phyloP scores from a whole-genome alignment of 2,113 vertebrate species.

The Motacilla alba region DNA sequence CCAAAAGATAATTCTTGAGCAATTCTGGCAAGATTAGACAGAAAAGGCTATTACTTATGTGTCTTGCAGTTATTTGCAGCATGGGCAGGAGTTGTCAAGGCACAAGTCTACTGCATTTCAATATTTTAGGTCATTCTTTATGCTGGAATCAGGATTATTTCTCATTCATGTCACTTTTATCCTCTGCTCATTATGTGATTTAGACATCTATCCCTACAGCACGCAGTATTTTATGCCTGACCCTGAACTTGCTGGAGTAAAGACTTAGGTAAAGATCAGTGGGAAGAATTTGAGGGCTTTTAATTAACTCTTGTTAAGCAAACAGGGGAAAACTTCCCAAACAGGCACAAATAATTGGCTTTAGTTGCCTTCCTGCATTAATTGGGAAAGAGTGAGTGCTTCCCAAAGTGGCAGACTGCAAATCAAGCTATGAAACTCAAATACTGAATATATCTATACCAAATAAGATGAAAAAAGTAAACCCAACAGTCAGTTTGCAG shows the following conservation, averaged over 20 bases:
- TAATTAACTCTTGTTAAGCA: not conserved
- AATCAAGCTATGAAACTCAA: not conserved
- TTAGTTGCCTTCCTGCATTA: not conserved
- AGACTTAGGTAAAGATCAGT: not conserved
- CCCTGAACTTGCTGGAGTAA: not conserved
- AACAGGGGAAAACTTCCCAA: not conserved
- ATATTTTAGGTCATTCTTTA: not conserved
- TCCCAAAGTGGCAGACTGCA: not conserved
- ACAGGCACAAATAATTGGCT: not conserved
- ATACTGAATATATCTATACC: not conserved
- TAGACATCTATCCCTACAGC: not conserved
- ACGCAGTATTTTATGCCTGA: not conserved
- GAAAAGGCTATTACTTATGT: not conserved
- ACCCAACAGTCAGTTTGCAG: not conserved
- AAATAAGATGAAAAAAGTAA: not conserved
- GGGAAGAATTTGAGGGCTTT: not conserved
- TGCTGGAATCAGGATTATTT: not conserved
- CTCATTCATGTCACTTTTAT: not conserved
- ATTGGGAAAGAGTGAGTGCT: not conserved
- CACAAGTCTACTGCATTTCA: not conserved
- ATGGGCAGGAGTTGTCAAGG: not conserved
- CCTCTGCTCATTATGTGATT: not conserved
- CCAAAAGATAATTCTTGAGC: not conserved
- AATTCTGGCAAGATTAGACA: conserved; percentile 15
- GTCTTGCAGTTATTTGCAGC: not conserved